Evolutionary conservation across 1,140 invertebrate genomes (phyloP).

Genomic region (Onthophagus taurus): DNA sequence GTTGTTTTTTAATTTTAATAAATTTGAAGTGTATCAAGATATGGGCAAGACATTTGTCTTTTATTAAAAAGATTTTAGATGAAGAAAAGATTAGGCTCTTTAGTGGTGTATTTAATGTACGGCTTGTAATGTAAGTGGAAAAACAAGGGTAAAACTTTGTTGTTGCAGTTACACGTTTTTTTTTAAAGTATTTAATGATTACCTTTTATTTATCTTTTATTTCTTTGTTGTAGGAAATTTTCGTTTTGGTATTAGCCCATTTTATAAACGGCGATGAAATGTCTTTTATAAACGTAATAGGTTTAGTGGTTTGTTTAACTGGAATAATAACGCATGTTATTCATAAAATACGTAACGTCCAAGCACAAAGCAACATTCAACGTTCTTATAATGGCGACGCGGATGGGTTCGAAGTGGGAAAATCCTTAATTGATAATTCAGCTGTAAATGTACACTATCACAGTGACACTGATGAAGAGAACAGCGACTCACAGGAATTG

Average conservation of each 20-base stretch:
- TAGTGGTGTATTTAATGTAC: too few species aligned
- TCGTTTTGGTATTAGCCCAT: slow-evolving; percentile 77
- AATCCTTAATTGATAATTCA: slow-evolving; percentile 23
- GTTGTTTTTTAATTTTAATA: too few species aligned
- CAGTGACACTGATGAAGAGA: slow-evolving; percentile 28
- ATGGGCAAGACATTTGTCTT: too few species aligned
- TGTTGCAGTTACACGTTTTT: too few species aligned
- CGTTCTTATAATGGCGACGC: slow-evolving; percentile 23
- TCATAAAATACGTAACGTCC: slow-evolving; percentile 51
- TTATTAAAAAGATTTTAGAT: too few species aligned
- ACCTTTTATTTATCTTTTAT: too few species aligned
- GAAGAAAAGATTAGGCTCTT: too few species aligned
- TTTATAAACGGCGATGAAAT: slow-evolving; percentile 77
- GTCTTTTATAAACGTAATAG: slow-evolving; percentile 72
- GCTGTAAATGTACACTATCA: slow-evolving; percentile 14
- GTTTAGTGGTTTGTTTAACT: slow-evolving; percentile 75
- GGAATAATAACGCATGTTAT: slow-evolving; percentile 83
- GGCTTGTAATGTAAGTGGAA: too few species aligned
- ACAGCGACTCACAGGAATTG: slow-evolving; percentile 32
- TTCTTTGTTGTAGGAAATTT: slow-evolving; percentile 81
- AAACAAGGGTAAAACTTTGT: too few species aligned
- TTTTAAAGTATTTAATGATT: too few species aligned
- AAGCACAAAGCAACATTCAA: slow-evolving; percentile 4
- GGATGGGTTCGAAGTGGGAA: slow-evolving; percentile 25
- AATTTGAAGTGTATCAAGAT: too few species aligned